These are phyloP conservation scores for Melanchra persicariae DNA, from an alignment of 2,888 invertebrate species.

Conservation along the genomic window DNA sequence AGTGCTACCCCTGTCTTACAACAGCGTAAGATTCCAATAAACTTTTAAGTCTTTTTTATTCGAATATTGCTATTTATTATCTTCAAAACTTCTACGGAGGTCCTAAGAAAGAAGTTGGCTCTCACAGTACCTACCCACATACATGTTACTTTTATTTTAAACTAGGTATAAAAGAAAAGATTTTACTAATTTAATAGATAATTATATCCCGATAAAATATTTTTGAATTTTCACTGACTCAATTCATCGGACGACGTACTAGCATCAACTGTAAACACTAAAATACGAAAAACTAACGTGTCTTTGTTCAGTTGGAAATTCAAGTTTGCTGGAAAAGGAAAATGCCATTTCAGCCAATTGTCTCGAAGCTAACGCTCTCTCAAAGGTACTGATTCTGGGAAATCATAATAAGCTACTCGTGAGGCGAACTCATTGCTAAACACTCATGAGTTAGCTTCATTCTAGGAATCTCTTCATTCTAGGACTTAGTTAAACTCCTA, in stretches of 20 bases:
- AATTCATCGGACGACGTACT: background rate
- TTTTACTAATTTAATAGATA: background rate
- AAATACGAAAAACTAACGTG: no score
- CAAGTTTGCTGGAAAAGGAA: background rate
- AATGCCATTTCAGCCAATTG: background rate
- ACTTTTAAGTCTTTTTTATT: no score
- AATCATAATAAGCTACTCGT: background rate
- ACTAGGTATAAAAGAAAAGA: background rate
- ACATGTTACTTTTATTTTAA: background rate
- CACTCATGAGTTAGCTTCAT: background rate
- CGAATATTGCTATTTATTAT: no score
- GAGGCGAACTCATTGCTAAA: background rate
- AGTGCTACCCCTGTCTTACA: no score
- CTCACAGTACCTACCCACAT: no score
- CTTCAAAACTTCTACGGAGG: no score
- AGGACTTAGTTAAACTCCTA: background rate
- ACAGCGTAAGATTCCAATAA: no score
- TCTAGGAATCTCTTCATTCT: background rate
- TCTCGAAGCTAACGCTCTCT: background rate
- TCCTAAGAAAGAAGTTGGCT: no score
- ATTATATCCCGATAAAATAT: background rate
- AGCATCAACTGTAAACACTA: background rate
- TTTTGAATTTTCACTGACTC: background rate
- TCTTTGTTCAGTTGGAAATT: no score
- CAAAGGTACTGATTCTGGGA: background rate